These are phyloP conservation scores for Muntiacus muntjak DNA, from an alignment of 2,113 vertebrate genomes.

Conservation along the genomic window DNA sequence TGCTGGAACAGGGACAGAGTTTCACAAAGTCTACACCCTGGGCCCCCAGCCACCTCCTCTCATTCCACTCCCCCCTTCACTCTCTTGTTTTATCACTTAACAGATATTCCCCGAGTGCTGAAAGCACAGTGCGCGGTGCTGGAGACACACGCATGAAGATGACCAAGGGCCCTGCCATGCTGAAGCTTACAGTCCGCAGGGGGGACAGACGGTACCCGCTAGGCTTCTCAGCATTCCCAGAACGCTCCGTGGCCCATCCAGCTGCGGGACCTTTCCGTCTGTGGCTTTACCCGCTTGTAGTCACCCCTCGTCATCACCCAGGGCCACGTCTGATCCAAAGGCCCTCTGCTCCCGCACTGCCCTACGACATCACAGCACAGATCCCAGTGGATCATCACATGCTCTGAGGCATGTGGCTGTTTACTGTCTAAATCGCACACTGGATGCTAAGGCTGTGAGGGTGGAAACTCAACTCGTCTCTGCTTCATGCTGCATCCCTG, in stretches of 20 bases:
- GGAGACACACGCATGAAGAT: neutral
- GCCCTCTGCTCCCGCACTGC: too few relatives aligned
- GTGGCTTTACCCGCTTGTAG: too few relatives aligned
- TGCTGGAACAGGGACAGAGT: neutral
- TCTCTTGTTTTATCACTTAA: neutral
- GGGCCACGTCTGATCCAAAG: neutral
- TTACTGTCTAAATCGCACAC: neutral
- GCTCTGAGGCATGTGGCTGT: rapidly evolving
- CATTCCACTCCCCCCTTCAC: neutral
- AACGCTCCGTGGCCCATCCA: rapidly evolving
- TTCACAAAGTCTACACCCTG: neutral
- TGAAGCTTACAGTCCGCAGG: neutral
- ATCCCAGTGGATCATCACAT: rapidly evolving
- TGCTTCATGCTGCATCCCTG: neutral
- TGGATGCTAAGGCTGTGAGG: neutral
- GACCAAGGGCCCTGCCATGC: rapidly evolving
- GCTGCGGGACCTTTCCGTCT: rapidly evolving
- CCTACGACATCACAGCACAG: neutral
- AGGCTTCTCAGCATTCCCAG: neutral
- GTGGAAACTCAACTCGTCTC: neutral
- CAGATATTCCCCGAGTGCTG: neutral
- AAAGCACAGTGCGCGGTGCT: neutral
- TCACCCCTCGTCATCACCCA: neutral
- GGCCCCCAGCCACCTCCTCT: too few relatives aligned
- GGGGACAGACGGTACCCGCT: rapidly evolving